Conservation (phyloP, 1,140 invertebrate genomes). For the Brachionus sp. region DNA sequence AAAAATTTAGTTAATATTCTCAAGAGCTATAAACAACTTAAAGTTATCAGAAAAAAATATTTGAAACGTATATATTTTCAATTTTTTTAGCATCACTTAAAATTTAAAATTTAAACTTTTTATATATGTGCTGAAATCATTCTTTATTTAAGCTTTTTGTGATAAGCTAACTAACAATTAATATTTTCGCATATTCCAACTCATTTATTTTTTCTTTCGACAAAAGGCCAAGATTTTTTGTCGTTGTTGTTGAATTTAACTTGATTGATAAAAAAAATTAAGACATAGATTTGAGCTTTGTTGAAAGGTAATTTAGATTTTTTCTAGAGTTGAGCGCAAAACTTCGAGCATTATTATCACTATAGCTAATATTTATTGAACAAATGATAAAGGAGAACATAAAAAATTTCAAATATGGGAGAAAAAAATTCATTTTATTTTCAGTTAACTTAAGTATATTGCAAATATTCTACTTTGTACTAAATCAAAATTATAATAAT, state of each 20-base stretch:
- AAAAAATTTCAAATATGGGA: neutral
- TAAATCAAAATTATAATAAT: neutral
- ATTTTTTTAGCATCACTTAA: too few relatives aligned
- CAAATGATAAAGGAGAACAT: neutral
- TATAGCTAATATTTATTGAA: neutral
- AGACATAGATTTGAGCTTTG: neutral
- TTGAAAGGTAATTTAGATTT: neutral
- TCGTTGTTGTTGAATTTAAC: neutral
- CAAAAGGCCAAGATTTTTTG: neutral
- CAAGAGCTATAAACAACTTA: neutral
- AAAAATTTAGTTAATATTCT: neutral
- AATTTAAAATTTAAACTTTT: too few relatives aligned
- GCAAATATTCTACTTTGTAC: neutral
- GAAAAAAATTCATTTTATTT: neutral
- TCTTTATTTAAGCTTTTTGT: neutral
- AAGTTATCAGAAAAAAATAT: neutral
- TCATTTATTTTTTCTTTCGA: neutral
- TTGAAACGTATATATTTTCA: too few relatives aligned
- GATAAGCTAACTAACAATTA: neutral
- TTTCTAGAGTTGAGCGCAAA: neutral
- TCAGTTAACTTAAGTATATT: neutral
- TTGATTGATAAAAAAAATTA: neutral
- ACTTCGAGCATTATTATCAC: neutral
- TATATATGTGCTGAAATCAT: too few relatives aligned
- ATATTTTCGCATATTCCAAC: too few relatives aligned